phyloP scores from a whole-genome alignment of 2,888 invertebrate genomes.

The Neuroscelio doddi region DNA sequence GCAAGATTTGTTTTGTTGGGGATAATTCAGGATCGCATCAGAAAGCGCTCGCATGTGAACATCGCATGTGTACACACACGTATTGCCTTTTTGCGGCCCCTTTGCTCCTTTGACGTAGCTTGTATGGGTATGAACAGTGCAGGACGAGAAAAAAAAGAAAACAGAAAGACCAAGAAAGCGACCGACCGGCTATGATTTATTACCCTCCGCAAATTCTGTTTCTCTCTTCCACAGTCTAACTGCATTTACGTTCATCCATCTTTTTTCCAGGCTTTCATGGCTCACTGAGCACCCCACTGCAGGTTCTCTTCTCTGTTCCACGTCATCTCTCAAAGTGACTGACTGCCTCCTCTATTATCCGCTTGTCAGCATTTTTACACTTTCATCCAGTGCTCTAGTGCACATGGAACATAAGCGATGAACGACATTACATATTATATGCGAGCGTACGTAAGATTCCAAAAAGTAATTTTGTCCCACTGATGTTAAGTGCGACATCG shows the following conservation, averaged over 20 bases:
- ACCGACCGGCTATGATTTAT: slow-evolving; percentile 69
- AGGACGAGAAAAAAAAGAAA: slow-evolving; percentile 31
- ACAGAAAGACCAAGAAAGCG: slow-evolving; percentile 46
- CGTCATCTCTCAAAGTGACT: slow-evolving; percentile 72
- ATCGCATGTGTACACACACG: not conserved
- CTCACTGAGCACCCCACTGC: slow-evolving; percentile 61
- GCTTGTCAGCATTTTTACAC: slow-evolving; percentile 72
- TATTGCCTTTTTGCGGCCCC: not conserved
- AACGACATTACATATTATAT: slow-evolving; percentile 13
- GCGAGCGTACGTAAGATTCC: not conserved
- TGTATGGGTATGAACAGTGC: slow-evolving; percentile 45
- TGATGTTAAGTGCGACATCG: too few relatives aligned
- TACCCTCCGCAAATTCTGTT: slow-evolving; percentile 70
- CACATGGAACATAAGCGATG: slow-evolving; percentile 45
- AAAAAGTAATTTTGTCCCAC: not conserved
- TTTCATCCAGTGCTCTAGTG: slow-evolving; percentile 66
- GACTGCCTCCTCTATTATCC: slow-evolving; percentile 72
- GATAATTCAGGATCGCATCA: slow-evolving; percentile 1
- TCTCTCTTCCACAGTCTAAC: slow-evolving; percentile 66
- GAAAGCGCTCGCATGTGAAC: not conserved
- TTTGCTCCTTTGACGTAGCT: not conserved
- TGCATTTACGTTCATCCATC: slow-evolving; percentile 71
- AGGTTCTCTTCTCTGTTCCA: slow-evolving; percentile 62
- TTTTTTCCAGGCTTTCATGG: slow-evolving; percentile 70
- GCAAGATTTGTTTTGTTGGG: not conserved